Evolutionary conservation across 2,888 invertebrate genomes (phyloP).

Genomic region (Acleris holmiana): DNA sequence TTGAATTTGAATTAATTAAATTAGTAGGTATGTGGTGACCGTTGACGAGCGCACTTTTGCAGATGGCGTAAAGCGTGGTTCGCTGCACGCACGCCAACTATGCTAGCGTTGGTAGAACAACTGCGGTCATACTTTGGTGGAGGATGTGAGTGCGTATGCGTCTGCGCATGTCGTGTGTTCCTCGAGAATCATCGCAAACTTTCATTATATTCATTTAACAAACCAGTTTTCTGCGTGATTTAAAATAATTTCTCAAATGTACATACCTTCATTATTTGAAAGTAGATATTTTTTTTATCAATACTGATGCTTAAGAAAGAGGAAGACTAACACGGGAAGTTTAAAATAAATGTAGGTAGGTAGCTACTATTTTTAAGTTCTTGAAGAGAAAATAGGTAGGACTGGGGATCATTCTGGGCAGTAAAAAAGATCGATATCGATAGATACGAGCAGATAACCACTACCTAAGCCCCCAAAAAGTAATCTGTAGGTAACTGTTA

Average conservation of each 20-base stretch:
- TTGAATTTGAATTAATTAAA: too few species aligned
- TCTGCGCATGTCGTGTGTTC: slow-evolving; percentile 47
- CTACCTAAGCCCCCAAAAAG: too few species aligned
- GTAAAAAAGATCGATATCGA: too few species aligned
- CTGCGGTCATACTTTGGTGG: slow-evolving; percentile 81
- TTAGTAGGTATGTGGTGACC: slow-evolving; percentile 34
- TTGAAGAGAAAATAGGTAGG: too few species aligned
- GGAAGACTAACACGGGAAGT: too few species aligned
- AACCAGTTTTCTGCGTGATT: slow-evolving; percentile 27
- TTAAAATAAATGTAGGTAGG: too few species aligned
- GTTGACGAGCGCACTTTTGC: slow-evolving; percentile 71
- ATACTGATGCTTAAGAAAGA: neutral
- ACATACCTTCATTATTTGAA: slow-evolving; percentile 14
- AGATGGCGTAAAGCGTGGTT: slow-evolving; percentile 80
- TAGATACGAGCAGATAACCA: too few species aligned
- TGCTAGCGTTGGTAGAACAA: slow-evolving; percentile 84
- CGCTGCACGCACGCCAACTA: slow-evolving; percentile 75
- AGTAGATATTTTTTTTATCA: neutral
- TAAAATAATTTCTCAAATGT: slow-evolving; percentile 15
- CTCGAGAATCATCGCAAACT: slow-evolving; percentile 27
- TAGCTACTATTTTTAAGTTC: too few species aligned
- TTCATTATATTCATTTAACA: slow-evolving; percentile 25
- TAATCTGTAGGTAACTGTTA: too few species aligned
- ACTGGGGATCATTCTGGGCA: too few species aligned
- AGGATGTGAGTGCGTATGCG: slow-evolving; percentile 79